These are phyloP conservation scores for Parnassius mnemosyne DNA, from an alignment of 2,888 invertebrate species.

Conservation along the genomic window DNA sequence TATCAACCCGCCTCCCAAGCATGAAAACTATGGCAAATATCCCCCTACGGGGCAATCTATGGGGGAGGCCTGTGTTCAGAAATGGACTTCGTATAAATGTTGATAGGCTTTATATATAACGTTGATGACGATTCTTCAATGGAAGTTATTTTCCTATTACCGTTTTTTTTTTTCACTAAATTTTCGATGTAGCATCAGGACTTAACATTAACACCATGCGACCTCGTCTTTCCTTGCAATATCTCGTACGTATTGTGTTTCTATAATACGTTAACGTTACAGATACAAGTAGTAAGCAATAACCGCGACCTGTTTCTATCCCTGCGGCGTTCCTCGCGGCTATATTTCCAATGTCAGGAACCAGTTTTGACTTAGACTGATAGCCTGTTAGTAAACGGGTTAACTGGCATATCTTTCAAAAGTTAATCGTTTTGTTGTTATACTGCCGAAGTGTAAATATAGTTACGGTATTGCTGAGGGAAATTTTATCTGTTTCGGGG, in stretches of 20 bases:
- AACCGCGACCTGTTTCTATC: slow-evolving; percentile 20
- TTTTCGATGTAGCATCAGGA: neutral
- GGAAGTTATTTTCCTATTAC: slow-evolving; percentile 16
- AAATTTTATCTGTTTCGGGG: too few relatives aligned
- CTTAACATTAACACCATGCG: too few relatives aligned
- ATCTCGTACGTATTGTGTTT: neutral
- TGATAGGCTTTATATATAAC: too few relatives aligned
- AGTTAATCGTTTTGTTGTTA: slow-evolving; percentile 15
- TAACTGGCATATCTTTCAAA: slow-evolving; percentile 10
- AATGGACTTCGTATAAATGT: too few relatives aligned
- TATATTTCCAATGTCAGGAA: slow-evolving; percentile 17
- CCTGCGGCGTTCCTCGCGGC: slow-evolving; percentile 10
- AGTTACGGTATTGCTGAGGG: too few relatives aligned
- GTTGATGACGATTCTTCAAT: neutral
- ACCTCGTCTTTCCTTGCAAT: neutral
- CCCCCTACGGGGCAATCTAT: too few relatives aligned
- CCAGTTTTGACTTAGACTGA: slow-evolving; percentile 16
- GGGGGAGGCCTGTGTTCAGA: too few relatives aligned
- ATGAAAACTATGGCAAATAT: too few relatives aligned
- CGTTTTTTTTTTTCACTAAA: neutral
- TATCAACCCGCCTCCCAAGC: too few relatives aligned
- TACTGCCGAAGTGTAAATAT: too few relatives aligned
- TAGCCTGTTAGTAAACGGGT: slow-evolving; percentile 8
- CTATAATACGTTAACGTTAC: neutral
- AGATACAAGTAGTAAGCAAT: slow-evolving; percentile 12